Conservation (phyloP, 1,140 invertebrate species). For the Drosophila asahinai region DNA sequence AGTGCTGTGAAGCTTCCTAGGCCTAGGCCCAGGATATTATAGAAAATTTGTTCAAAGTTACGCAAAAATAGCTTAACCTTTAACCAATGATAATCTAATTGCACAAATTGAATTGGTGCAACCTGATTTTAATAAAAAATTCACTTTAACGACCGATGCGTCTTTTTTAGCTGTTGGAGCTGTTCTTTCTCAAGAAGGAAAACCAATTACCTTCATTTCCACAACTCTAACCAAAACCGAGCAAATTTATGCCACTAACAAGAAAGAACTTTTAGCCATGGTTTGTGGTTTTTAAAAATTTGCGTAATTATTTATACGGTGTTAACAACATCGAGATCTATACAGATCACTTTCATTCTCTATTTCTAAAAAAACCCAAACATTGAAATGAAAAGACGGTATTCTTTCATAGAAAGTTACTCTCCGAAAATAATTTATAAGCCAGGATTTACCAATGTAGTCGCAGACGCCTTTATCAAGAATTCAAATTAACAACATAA, state of each 20-base stretch:
- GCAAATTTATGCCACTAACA: too few relatives aligned
- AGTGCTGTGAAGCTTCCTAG: neutral
- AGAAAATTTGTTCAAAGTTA: neutral
- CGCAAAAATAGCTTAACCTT: neutral
- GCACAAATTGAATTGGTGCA: slow-evolving; percentile 2
- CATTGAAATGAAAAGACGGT: too few relatives aligned
- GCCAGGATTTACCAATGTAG: too few relatives aligned
- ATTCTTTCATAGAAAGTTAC: too few relatives aligned
- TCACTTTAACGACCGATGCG: neutral
- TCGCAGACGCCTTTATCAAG: too few relatives aligned
- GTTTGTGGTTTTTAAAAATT: neutral
- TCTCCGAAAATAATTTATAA: too few relatives aligned
- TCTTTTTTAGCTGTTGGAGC: slow-evolving; percentile 2
- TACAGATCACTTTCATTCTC: too few relatives aligned
- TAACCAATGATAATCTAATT: neutral
- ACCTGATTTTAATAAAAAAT: slow-evolving; percentile 13
- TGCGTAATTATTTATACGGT: neutral
- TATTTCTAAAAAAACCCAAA: too few relatives aligned
- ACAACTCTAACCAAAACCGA: neutral
- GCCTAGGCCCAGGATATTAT: neutral
- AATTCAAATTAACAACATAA: too few relatives aligned
- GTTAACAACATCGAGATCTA: neutral
- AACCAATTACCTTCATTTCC: slow-evolving; percentile 1
- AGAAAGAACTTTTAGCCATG: neutral
- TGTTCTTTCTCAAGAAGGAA: neutral